These are phyloP conservation scores for Lypha dubia DNA, from an alignment of 2,888 invertebrate species.

Conservation along the genomic window DNA sequence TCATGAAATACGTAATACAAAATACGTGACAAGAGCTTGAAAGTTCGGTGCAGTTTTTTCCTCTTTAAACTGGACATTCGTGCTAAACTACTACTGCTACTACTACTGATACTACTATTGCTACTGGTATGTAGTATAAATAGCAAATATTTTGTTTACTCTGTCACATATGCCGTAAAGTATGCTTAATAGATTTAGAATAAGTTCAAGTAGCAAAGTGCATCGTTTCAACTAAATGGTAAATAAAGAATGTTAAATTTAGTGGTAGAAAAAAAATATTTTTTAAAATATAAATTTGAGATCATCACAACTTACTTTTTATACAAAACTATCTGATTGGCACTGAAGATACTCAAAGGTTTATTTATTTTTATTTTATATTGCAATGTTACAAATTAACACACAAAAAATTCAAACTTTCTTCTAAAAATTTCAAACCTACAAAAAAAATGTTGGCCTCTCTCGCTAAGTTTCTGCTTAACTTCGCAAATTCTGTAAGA, in stretches of 20 bases:
- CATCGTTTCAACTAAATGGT: not conserved
- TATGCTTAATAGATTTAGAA: not conserved
- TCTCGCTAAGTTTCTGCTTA: no score
- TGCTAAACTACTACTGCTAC: not conserved
- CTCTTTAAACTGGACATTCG: constrained; percentile 17
- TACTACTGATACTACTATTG: not conserved
- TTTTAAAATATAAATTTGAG: no score
- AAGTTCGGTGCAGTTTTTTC: not conserved
- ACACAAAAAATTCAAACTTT: no score
- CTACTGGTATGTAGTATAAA: not conserved
- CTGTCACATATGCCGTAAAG: constrained; percentile 7
- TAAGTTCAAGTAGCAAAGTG: not conserved
- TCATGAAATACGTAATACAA: constrained; percentile 41
- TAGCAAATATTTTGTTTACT: constrained; percentile 7
- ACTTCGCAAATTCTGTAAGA: no score
- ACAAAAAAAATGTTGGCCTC: no score
- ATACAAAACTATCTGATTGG: no score
- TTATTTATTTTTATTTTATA: no score
- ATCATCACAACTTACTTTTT: no score
- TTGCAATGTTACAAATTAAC: no score
- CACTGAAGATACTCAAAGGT: no score
- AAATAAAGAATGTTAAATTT: not conserved
- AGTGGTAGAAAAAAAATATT: not conserved
- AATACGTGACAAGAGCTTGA: constrained; percentile 53
- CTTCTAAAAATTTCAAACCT: no score